Evolutionary conservation across 2,888 invertebrate genomes (phyloP).

Genomic region (Empis livida): DNA sequence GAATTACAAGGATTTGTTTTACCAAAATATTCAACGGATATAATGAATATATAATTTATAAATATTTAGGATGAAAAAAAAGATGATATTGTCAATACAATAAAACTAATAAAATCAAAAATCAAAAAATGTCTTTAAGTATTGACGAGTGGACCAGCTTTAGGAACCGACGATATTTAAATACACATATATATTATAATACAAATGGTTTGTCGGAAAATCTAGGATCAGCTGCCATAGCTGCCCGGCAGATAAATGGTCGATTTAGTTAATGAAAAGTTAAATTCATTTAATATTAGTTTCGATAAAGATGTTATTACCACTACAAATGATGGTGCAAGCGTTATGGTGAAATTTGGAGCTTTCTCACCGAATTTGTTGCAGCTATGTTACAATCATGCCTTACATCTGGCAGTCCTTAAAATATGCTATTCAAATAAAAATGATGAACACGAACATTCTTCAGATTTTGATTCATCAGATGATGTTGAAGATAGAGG

Average conservation of each 20-base stretch:
- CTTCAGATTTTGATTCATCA: background rate
- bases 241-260: background rate
- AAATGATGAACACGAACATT: background rate
- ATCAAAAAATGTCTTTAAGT: background rate
- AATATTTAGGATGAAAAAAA: background rate
- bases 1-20: slow-evolving; percentile 1
- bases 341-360: slow-evolving; percentile 1
- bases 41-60: slow-evolving; percentile 2
- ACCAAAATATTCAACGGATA: slow-evolving; percentile 1
- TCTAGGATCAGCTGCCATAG: background rate
- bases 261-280: background rate
- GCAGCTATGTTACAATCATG: background rate
- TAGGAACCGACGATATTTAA: background rate
- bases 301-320: slow-evolving; percentile 3
- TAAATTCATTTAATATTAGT: background rate
- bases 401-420: background rate
- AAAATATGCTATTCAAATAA: slow-evolving; percentile 1
- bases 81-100: background rate
- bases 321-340: slow-evolving; percentile 2
- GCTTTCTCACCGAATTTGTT: background rate
- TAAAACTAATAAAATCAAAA: background rate
- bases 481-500: background rate
- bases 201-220: background rate
- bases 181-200: slow-evolving; percentile 1
- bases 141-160: background rate